phyloP scores from a whole-genome alignment of 2,888 invertebrate species.

The Spialia ferax region DNA sequence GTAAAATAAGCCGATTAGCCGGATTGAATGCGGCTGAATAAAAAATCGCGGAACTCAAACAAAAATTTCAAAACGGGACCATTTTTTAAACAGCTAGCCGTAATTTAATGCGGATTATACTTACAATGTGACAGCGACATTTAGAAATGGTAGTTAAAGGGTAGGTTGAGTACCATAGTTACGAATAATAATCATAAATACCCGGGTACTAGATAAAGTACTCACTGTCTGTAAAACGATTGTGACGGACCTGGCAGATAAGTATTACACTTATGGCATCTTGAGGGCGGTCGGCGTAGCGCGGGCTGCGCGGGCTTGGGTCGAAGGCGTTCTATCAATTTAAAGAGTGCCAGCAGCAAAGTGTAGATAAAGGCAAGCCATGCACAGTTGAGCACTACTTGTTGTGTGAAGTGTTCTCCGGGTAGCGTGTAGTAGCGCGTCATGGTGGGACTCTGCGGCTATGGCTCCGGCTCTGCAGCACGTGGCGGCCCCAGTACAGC shows the following conservation, averaged over 20 bases:
- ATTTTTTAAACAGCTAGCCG: background rate
- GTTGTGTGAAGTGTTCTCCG: constrained; percentile 49
- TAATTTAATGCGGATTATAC: no score
- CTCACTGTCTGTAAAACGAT: no score
- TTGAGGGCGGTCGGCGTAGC: background rate
- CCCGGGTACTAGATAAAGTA: no score
- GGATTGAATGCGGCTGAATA: constrained; percentile 1
- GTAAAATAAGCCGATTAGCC: no score
- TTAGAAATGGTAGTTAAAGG: no score
- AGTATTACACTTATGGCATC: background rate
- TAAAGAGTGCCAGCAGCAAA: constrained; percentile 61
- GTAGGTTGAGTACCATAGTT: no score
- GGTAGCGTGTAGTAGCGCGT: constrained; percentile 47
- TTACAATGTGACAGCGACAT: no score
- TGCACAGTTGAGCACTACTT: constrained; percentile 51
- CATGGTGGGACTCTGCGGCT: constrained; percentile 34
- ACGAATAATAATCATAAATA: no score
- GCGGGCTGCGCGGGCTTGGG: constrained; percentile 54
- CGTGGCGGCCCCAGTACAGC: constrained; percentile 63
- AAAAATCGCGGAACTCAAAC: no score
- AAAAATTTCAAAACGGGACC: background rate
- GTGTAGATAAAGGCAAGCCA: constrained; percentile 61
- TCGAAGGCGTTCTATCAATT: constrained; percentile 61
- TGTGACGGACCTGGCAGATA: background rate
- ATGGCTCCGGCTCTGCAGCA: constrained; percentile 50